These are phyloP conservation scores for Nasonia oneida DNA, from an alignment of 2,888 invertebrate genomes.

Conservation along the genomic window DNA sequence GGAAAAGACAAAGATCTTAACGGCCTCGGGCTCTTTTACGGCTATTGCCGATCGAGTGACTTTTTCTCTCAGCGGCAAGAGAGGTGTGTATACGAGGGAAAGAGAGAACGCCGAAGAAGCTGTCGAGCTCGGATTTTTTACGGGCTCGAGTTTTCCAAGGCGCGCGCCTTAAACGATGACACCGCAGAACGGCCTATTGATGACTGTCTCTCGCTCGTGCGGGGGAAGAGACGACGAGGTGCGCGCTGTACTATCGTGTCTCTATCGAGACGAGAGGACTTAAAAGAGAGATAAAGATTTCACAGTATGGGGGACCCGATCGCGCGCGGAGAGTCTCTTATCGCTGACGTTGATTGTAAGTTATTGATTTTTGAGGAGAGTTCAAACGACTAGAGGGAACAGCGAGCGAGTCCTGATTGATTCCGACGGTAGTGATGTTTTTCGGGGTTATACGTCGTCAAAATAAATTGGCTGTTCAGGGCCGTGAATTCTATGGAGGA, in stretches of 20 bases:
- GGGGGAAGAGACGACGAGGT: not conserved
- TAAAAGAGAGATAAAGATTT: constrained; percentile 56
- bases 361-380: constrained; percentile 55
- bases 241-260: constrained; percentile 32
- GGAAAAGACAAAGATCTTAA: constrained; percentile 73
- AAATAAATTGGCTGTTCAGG: constrained; percentile 2
- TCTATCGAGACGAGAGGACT: constrained; percentile 49
- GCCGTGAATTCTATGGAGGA: not conserved
- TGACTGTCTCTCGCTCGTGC: constrained; percentile 40
- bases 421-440: constrained; percentile 27
- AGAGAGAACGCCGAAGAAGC: constrained; percentile 28
- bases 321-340: constrained; percentile 15
- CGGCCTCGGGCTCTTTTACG: constrained; percentile 65
- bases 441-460: not conserved
- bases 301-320: constrained; percentile 32
- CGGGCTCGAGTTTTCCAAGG: constrained; percentile 63
- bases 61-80: constrained; percentile 26
- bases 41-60: constrained; percentile 68
- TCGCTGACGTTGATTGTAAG: constrained; percentile 52
- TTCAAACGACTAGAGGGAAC: not conserved
- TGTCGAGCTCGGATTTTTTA: constrained; percentile 57
- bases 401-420: constrained; percentile 46
- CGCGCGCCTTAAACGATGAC: constrained; percentile 45
- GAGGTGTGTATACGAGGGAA: constrained; percentile 30
- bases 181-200: constrained; percentile 53